Conservation (phyloP, 2,888 invertebrate genomes). For the Rhogogaster chlorosoma region DNA sequence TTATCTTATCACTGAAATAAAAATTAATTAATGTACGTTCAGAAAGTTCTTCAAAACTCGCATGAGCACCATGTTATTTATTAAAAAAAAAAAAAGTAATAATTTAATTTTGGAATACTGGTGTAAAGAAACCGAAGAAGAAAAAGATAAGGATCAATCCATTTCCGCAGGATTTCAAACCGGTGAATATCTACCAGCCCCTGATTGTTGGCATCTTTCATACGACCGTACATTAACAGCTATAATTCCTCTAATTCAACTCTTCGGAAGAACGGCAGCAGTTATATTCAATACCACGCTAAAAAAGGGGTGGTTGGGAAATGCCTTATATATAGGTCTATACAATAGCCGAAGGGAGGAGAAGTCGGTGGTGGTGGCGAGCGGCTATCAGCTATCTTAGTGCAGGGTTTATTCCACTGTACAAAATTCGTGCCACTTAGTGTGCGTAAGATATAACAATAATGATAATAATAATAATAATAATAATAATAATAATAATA, state of each 20-base stretch:
- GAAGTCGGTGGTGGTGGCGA: not conserved
- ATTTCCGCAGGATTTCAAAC: not conserved
- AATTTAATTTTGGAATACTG: not conserved
- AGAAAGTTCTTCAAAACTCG: not conserved
- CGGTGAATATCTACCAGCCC: not conserved
- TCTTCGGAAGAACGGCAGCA: slow-evolving; percentile 13
- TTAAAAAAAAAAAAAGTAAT: not conserved
- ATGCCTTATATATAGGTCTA: not conserved
- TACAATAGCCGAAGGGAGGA: not conserved
- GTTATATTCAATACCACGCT: slow-evolving; percentile 23
- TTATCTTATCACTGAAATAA: not conserved
- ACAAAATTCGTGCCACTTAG: not conserved
- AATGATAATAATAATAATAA: not conserved
- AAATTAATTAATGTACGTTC: not conserved
- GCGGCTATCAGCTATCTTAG: not conserved
- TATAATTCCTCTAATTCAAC: not conserved
- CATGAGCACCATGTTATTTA: not conserved
- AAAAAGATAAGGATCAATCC: not conserved
- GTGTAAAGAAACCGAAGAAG: not conserved
- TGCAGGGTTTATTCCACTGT: not conserved
- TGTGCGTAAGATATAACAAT: not conserved
- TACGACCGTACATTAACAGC: not conserved
- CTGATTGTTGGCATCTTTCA: not conserved
- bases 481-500: not conserved
- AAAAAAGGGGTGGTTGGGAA: slow-evolving; percentile 10